Evolutionary conservation across 2,113 vertebrate genomes (phyloP).

Genomic region (Scatophagus argus): DNA sequence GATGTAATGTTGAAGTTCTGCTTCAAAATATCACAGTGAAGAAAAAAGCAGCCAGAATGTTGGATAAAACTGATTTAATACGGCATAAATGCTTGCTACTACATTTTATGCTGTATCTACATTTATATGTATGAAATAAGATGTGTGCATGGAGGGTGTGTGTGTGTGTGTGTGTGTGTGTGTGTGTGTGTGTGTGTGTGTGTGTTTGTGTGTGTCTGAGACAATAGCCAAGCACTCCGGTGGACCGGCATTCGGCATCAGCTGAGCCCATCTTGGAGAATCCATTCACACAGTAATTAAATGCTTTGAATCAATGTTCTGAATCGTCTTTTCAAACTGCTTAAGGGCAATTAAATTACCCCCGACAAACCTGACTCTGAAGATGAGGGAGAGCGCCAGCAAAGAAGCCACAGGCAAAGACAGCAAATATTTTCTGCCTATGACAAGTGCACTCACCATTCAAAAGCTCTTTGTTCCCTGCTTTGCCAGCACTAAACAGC

Average conservation of each 20-base stretch:
- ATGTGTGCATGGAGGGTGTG: conserved; percentile 11
- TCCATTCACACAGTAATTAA: conserved; percentile 98
- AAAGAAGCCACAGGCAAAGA: conserved; percentile 83
- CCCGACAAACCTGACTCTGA: conserved; percentile 94
- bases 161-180: conserved; percentile 7
- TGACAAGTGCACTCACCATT: conserved; percentile 94
- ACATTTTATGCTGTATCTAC: neutral
- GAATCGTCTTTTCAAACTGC: conserved; percentile 98
- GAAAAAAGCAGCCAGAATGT: neutral
- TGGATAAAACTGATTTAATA: neutral
- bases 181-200: conserved; percentile 21
- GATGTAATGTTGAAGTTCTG: neutral
- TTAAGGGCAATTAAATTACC: conserved; percentile 96
- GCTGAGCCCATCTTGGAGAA: conserved; percentile 89
- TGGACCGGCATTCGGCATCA: conserved; percentile 87
- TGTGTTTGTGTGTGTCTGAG: conserved; percentile 29
- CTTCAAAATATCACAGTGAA: neutral
- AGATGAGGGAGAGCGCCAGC: conserved; percentile 77
- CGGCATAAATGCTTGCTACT: neutral
- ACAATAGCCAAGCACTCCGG: conserved; percentile 76
- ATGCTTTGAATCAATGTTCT: conserved; percentile 96
- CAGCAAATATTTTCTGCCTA: conserved; percentile 90
- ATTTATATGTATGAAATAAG: conserved; percentile 1
- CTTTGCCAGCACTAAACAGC: conserved; percentile 94
- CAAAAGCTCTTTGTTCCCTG: conserved; percentile 92